Base-by-base conservation (phyloP, 2,113 vertebrate genomes). In the Excalfactoria chinensis region DNA sequence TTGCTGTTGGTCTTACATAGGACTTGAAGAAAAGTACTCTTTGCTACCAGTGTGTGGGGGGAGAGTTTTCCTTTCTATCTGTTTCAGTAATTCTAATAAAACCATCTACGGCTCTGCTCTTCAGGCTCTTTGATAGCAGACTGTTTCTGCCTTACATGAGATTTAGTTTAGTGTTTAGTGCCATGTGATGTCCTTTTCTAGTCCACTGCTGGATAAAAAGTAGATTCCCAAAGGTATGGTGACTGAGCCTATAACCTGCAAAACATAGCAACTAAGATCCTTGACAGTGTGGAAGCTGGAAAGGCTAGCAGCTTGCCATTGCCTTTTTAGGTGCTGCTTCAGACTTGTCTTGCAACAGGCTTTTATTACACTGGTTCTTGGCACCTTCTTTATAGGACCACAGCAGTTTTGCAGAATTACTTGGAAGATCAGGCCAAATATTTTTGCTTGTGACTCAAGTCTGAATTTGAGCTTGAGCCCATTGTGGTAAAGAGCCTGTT, bases 341-440 rank as follows among this genome's bases (percentile, higher is more conserved):
- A 58, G 1, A 35, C n/a, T 43, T 56, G 35, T n/a, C 79, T 51
- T 74, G 56, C 34, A 88, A 21, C 37, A 84, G 51, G 25, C 11
- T 3, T 58, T 85, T 55, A n/a, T 73, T 81, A 19, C 43, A 5
- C 11, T 20, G 51, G 8, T 18, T 80, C 62, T 56, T 73, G 76
- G 25, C 44, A 59, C 7, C 2, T 63, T 67, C 34, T 84, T 59
- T 77, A 48, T 55, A 60, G 16, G 16, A 62, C 20, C 40, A 58
- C n/a, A 77, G 84, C 83, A 77, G n/a, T 84, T 95, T 58, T 90
- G 66, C 46, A 84, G 46, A 86, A 46, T 8, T 68, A 44, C 34
- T 79, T 55, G 55, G 44, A 41, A 74, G 32, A 70, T 53, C 55
- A 86, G 41, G 76, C 32, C 21, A 70, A 60, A 82, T 58, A 62